phyloP scores from a whole-genome alignment of 53 echinoderm and acorn worm genomes.

The Zoroaster sp. region DNA sequence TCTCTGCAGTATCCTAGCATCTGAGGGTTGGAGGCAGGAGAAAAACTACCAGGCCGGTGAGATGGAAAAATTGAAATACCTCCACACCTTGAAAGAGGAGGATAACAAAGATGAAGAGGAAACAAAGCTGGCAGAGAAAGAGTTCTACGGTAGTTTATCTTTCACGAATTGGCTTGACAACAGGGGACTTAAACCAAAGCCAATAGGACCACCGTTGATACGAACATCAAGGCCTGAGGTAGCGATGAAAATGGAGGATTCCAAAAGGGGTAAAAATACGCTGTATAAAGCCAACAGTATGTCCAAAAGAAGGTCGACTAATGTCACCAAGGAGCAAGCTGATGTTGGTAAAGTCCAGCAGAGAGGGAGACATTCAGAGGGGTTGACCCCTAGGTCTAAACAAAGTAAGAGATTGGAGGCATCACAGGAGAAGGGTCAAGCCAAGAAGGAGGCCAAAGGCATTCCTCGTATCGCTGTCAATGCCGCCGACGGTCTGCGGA shows the following conservation, averaged over 20 bases:
- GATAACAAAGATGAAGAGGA: slow-evolving; percentile 64
- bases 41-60: slow-evolving; percentile 73
- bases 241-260: background rate
- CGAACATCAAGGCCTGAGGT: slow-evolving; percentile 6
- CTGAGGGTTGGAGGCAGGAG: slow-evolving; percentile 89
- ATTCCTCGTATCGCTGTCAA: slow-evolving; percentile 22
- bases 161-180: slow-evolving; percentile 86
- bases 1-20: slow-evolving; percentile 74
- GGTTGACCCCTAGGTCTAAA: background rate
- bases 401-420: slow-evolving; percentile 46
- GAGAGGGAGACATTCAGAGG: background rate
- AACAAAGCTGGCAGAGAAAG: slow-evolving; percentile 69
- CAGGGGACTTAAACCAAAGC: slow-evolving; percentile 61
- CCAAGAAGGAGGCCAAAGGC: background rate
- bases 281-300: slow-evolving; percentile 44
- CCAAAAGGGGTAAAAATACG: background rate
- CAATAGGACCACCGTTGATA: slow-evolving; percentile 42
- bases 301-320: background rate
- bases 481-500: background rate
- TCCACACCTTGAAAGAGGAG: slow-evolving; percentile 75
- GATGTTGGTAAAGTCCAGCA: background rate
- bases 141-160: slow-evolving; percentile 66
- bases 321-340: background rate
- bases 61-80: slow-evolving; percentile 69
- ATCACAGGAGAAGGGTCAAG: background rate